Conservation (phyloP, 2,888 invertebrate genomes). For the Dolomedes plantarius region DNA sequence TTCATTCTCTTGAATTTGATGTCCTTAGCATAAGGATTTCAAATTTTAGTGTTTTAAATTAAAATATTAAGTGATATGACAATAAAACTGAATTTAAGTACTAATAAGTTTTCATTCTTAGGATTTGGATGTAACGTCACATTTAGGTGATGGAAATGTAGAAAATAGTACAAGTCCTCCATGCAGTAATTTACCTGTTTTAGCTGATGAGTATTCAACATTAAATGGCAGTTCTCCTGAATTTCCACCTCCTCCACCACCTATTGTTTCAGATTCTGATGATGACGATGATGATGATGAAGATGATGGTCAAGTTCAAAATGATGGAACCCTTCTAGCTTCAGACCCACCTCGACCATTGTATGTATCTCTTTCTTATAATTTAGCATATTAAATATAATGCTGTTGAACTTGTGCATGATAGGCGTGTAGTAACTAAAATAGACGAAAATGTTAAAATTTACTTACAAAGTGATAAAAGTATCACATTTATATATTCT, state of each 20-base stretch:
- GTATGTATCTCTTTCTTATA: conserved; percentile 77
- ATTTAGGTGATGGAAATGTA: conserved; percentile 90
- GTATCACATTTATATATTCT: too few species aligned
- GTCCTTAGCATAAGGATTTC: too few species aligned
- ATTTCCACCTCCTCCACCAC: conserved; percentile 58
- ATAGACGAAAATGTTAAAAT: too few species aligned
- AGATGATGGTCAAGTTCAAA: conserved; percentile 82
- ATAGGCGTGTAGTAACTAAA: too few species aligned
- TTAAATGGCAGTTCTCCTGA: conserved; percentile 72
- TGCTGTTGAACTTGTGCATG: too few species aligned
- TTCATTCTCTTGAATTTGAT: too few species aligned
- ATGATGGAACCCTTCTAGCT: conserved; percentile 95
- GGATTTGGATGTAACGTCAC: conserved; percentile 96
- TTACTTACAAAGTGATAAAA: too few species aligned
- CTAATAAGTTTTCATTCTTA: too few species aligned
- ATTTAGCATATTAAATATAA: too few species aligned
- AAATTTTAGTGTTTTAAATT: too few species aligned
- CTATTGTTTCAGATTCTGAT: conserved; percentile 74
- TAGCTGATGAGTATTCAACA: conserved; percentile 56
- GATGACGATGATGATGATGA: conserved; percentile 74
- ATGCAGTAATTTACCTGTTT: conserved; percentile 34
- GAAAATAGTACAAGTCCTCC: conserved; percentile 60
- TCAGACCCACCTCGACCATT: conserved; percentile 98
- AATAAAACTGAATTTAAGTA: too few species aligned
- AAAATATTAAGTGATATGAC: too few species aligned